These are phyloP conservation scores for Herpailurus yagouaroundi DNA, from an alignment of 2,113 vertebrate genomes.

Conservation along the genomic window DNA sequence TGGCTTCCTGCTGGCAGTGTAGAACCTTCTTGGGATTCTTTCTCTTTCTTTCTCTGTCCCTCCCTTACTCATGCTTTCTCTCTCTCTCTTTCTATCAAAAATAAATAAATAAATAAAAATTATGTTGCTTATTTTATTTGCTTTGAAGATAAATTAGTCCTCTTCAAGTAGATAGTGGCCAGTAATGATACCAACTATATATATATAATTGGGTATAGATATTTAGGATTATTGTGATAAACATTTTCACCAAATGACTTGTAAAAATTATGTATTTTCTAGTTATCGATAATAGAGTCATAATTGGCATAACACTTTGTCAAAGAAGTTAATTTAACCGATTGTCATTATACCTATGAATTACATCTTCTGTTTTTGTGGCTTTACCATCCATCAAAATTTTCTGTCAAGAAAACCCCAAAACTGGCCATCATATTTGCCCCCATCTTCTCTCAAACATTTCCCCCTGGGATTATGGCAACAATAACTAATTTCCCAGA, in stretches of 20 bases:
- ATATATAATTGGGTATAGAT: not conserved
- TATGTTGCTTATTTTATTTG: not conserved
- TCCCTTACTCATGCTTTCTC: too few relatives aligned
- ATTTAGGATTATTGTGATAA: not conserved
- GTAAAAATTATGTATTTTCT: not conserved
- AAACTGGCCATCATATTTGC: not conserved
- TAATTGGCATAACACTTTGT: not conserved
- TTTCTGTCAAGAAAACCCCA: not conserved
- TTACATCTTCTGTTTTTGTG: not conserved
- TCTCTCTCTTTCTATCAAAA: too few relatives aligned
- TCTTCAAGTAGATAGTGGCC: not conserved
- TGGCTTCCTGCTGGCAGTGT: too few relatives aligned
- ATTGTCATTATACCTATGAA: not conserved
- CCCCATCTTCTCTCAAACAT: not conserved
- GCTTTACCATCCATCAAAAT: not conserved
- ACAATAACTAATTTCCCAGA: not conserved
- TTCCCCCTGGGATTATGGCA: not conserved
- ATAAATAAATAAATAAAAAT: not conserved
- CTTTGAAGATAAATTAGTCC: not conserved
- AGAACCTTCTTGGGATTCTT: too few relatives aligned
- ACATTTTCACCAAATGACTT: not conserved
- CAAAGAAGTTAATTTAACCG: not conserved
- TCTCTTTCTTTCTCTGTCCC: too few relatives aligned
- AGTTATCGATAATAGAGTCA: not conserved
- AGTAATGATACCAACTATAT: not conserved